phyloP scores from a whole-genome alignment of 2,797 vertebrate species.

The Acrossocheilus wenchowensis region DNA sequence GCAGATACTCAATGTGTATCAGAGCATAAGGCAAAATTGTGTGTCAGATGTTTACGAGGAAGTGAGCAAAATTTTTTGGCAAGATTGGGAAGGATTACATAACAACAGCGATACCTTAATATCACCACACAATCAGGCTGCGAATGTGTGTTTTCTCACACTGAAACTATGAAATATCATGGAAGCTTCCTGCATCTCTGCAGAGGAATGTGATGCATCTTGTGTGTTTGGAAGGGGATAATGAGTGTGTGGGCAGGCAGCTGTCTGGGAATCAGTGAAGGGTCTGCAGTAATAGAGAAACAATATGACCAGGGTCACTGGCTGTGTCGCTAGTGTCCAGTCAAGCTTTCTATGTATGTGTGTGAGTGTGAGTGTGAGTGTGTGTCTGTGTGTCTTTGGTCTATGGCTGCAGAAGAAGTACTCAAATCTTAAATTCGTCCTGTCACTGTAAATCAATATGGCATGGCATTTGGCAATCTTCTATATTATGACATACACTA shows the following conservation, averaged over 20 bases:
- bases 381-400: not conserved
- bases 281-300: slow-evolving; percentile 26
- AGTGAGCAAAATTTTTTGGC: slow-evolving; percentile 73
- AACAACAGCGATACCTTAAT: slow-evolving; percentile 11
- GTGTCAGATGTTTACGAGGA: slow-evolving; percentile 75
- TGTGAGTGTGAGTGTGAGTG: not conserved
- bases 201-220: slow-evolving; percentile 19
- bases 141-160: slow-evolving; percentile 4
- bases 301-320: slow-evolving; percentile 8
- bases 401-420: not conserved
- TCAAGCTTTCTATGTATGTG: not conserved
- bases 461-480: not conserved
- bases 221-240: slow-evolving; percentile 23
- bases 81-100: slow-evolving; percentile 61
- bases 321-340: slow-evolving; percentile 1
- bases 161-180: slow-evolving; percentile 10
- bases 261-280: slow-evolving; percentile 43
- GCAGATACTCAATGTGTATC: slow-evolving; percentile 11
- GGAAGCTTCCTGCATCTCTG: slow-evolving; percentile 29
- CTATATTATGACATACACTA: not conserved
- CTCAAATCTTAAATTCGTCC: not conserved
- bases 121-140: not conserved
- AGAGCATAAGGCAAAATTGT: slow-evolving; percentile 21
- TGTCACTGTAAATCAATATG: not conserved
- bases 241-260: slow-evolving; percentile 55